phyloP scores from a whole-genome alignment of 1,140 invertebrate genomes.

The Drosophila oshimai region DNA sequence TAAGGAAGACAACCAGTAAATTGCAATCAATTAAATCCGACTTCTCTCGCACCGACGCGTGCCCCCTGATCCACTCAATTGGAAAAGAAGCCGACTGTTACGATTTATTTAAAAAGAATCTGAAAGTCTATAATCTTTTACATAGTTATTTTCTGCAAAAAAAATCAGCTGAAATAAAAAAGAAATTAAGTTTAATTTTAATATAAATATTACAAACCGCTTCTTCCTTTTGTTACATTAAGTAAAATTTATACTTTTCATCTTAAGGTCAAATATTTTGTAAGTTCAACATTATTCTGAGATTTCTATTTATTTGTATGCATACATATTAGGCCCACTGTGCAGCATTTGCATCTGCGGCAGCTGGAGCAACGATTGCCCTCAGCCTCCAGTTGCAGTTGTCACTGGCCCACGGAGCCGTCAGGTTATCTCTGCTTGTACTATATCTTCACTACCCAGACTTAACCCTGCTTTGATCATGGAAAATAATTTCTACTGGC shows the following conservation, averaged over 20 bases:
- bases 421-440: slow-evolving; percentile 18
- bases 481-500: slow-evolving; percentile 84
- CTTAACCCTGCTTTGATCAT: slow-evolving; percentile 67
- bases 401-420: slow-evolving; percentile 15
- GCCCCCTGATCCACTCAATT: slow-evolving; percentile 46
- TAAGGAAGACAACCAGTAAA: slow-evolving; percentile 46
- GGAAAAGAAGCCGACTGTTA: slow-evolving; percentile 15
- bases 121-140: neutral
- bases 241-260: neutral
- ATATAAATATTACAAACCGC: no score
- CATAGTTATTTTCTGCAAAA: no score
- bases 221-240: no score
- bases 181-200: no score
- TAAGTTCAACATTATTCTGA: no score
- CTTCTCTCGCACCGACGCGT: slow-evolving; percentile 22
- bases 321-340: slow-evolving; percentile 5
- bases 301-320: neutral
- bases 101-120: no score
- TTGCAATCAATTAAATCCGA: slow-evolving; percentile 69
- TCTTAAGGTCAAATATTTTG: neutral
- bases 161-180: no score
- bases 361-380: slow-evolving; percentile 8
- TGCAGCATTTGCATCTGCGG: slow-evolving; percentile 1
- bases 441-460: neutral
- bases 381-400: slow-evolving; percentile 38